Conservation (phyloP, 2,113 vertebrate species). For the Ptychochromis oligacanthus region DNA sequence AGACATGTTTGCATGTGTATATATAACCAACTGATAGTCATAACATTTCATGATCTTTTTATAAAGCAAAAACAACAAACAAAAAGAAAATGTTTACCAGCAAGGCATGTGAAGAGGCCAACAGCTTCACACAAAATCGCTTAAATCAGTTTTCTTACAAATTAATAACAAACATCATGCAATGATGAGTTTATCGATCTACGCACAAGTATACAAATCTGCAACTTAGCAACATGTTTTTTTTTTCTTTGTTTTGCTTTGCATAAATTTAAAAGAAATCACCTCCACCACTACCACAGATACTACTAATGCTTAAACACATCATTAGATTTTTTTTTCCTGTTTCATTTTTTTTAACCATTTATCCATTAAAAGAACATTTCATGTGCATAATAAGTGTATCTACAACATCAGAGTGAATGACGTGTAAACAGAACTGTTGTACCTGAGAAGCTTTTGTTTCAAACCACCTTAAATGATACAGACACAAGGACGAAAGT, state of each 20-base stretch:
- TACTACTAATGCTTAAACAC: constrained; percentile 58
- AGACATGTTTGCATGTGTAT: constrained; percentile 27
- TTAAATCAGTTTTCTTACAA: constrained; percentile 49
- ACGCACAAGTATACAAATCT: constrained; percentile 54
- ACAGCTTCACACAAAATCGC: constrained; percentile 44
- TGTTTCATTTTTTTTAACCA: background rate
- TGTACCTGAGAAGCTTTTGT: constrained; percentile 78
- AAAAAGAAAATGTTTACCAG: constrained; percentile 18
- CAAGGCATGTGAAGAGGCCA: constrained; percentile 30
- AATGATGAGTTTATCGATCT: constrained; percentile 43
- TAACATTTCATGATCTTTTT: constrained; percentile 8
- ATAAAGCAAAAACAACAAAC: constrained; percentile 26
- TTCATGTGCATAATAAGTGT: constrained; percentile 65
- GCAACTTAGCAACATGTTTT: constrained; percentile 35
- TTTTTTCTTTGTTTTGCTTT: constrained; percentile 38
- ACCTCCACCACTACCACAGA: constrained; percentile 52
- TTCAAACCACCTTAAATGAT: constrained; percentile 45
- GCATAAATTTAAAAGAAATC: constrained; percentile 40
- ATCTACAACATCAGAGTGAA: constrained; percentile 65
- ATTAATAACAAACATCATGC: constrained; percentile 68
- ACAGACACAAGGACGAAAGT: constrained; percentile 26
- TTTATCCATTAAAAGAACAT: constrained; percentile 46
- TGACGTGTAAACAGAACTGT: constrained; percentile 73
- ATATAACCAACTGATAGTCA: constrained; percentile 8
- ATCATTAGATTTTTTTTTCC: background rate